Conservation (phyloP, 2,113 vertebrate genomes). For the Oxyruncus cristatus region DNA sequence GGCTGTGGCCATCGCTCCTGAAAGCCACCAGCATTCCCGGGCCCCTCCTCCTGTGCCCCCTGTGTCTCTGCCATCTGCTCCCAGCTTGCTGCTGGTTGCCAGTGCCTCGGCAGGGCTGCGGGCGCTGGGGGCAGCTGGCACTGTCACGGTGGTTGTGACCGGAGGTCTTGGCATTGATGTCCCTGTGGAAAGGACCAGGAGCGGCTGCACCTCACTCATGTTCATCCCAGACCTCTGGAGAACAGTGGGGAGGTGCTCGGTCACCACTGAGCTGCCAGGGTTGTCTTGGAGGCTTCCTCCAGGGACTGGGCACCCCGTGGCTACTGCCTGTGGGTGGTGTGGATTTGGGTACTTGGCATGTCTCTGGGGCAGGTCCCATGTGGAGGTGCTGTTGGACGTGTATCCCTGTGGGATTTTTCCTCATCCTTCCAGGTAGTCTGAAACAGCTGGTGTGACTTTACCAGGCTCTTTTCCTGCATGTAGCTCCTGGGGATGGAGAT, state of each 20-base stretch:
- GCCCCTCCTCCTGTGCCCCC: neutral
- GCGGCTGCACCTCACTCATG: fast-evolving
- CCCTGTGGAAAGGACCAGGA: neutral
- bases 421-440: neutral
- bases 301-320: neutral
- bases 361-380: neutral
- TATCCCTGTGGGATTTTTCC: neutral
- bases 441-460: fast-evolving
- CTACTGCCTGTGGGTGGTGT: fast-evolving
- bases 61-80: slow-evolving; percentile 14
- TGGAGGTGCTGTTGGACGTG: neutral
- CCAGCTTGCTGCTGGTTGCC: neutral
- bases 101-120: fast-evolving
- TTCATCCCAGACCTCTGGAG: neutral
- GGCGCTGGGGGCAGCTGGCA: neutral
- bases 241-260: fast-evolving
- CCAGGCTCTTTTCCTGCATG: neutral
- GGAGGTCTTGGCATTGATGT: neutral
- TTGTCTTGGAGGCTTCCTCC: neutral
- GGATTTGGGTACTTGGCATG: neutral
- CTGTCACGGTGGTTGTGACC: neutral
- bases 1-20: neutral
- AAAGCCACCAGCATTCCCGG: neutral
- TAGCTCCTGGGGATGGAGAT: neutral
- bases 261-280: neutral